A percentile compares a stretch with the other conserved stretches of the same genome.
phyloP scores from a whole-genome alignment of 2,797 vertebrate species.

The Oreochromis grahami region DNA sequence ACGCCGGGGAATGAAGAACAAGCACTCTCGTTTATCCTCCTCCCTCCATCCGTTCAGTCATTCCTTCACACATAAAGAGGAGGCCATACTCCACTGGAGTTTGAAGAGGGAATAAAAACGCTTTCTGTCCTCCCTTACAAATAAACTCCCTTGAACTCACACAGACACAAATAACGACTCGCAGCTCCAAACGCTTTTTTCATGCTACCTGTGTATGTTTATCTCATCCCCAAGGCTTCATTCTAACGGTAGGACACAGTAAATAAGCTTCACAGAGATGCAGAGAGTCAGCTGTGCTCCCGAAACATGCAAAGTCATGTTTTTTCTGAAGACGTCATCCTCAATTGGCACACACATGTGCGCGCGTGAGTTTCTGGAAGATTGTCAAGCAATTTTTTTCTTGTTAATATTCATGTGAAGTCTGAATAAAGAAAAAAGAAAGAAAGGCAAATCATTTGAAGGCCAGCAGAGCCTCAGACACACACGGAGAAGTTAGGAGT shows the following conservation, averaged over 20 bases:
- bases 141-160: slow-evolving; percentile 1
- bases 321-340: slow-evolving; percentile 32
- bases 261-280: slow-evolving; percentile 39
- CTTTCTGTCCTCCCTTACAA: not conserved
- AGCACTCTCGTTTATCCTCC: slow-evolving; percentile 64
- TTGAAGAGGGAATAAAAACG: not conserved
- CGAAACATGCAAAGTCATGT: slow-evolving; percentile 20
- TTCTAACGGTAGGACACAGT: slow-evolving; percentile 32
- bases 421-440: slow-evolving; percentile 13
- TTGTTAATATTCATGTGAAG: slow-evolving; percentile 41
- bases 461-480: not conserved
- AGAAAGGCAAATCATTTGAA: slow-evolving; percentile 7
- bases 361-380: slow-evolving; percentile 36
- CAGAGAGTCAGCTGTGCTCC: not conserved
- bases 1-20: slow-evolving; percentile 69
- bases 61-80: slow-evolving; percentile 65
- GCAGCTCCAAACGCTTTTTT: not conserved
- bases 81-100: slow-evolving; percentile 34
- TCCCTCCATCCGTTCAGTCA: slow-evolving; percentile 59
- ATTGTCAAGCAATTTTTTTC: slow-evolving; percentile 9
- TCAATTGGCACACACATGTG: not conserved
- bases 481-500: not conserved
- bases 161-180: not conserved
- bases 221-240: slow-evolving; percentile 15
- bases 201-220: slow-evolving; percentile 1